phyloP scores from a whole-genome alignment of 2,113 vertebrate species.

The Hippocampus barbouri region DNA sequence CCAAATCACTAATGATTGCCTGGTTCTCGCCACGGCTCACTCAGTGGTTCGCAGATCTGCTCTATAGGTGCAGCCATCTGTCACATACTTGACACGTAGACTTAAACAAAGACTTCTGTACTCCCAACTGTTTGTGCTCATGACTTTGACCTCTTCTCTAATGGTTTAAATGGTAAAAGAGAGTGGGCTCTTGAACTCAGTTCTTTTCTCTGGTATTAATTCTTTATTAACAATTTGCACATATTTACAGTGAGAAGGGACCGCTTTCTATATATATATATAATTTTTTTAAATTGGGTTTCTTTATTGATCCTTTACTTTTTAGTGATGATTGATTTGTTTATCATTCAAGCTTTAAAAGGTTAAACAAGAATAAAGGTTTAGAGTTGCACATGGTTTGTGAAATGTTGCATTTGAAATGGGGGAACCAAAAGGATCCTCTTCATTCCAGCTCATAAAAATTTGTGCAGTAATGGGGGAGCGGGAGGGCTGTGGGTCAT shows the following conservation, averaged over 20 bases:
- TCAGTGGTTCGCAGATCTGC: conserved; percentile 34
- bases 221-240: neutral
- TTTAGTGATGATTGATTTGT: neutral
- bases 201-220: no score
- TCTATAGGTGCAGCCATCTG: conserved; percentile 38
- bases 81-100: conserved; percentile 41
- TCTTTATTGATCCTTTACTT: neutral
- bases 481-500: conserved; percentile 37
- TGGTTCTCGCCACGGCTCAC: conserved; percentile 34
- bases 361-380: neutral
- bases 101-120: conserved; percentile 34
- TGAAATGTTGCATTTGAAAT: neutral
- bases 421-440: conserved; percentile 1
- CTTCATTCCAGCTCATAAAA: conserved; percentile 67
- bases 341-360: neutral
- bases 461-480: conserved; percentile 58
- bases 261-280: neutral
- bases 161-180: conserved; percentile 19
- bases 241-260: neutral
- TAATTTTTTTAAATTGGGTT: neutral
- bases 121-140: conserved; percentile 24
- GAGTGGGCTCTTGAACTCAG: neutral
- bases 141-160: conserved; percentile 24
- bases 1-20: conserved; percentile 36
- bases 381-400: neutral